A percentile compares a stretch with the other conserved stretches of the same genome.
Conservation (phyloP, 2,888 invertebrate genomes). For the Eledone cirrhosa region DNA sequence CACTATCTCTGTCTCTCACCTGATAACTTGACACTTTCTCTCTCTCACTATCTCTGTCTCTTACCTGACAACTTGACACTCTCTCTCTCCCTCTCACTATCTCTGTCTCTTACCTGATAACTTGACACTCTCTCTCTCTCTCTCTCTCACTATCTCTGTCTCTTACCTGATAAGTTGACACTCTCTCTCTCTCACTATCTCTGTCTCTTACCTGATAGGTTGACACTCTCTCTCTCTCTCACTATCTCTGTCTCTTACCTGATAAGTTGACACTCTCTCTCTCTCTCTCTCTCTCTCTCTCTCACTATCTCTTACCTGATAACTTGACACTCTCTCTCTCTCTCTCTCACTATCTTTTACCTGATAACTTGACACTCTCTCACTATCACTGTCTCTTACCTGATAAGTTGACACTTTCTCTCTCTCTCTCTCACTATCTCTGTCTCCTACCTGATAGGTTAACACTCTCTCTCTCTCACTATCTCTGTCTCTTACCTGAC, state of each 20-base stretch:
- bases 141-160: too few relatives aligned
- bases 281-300: too few relatives aligned
- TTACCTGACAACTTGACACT: constrained; percentile 58
- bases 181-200: constrained; percentile 35
- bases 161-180: constrained; percentile 56
- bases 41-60: background rate
- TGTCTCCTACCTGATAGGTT: constrained; percentile 50
- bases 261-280: constrained; percentile 49
- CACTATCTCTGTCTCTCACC: constrained; percentile 43
- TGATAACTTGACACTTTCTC: constrained; percentile 55
- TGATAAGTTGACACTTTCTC: constrained; percentile 55
- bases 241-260: constrained; percentile 51
- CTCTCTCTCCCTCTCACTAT: too few relatives aligned
- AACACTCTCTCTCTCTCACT: constrained; percentile 42
- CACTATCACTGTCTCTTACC: constrained; percentile 42
- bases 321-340: constrained; percentile 47
- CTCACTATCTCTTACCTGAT: constrained; percentile 51
- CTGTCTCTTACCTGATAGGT: constrained; percentile 53
- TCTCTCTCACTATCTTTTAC: constrained; percentile 42
- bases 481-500: constrained; percentile 51
- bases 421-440: too few relatives aligned
- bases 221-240: constrained; percentile 41
- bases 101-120: constrained; percentile 52
- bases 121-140: constrained; percentile 41
- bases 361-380: constrained; percentile 54